Evolutionary conservation across 23 tunicate species (phyloP).

Genomic region (Styela plicata): DNA sequence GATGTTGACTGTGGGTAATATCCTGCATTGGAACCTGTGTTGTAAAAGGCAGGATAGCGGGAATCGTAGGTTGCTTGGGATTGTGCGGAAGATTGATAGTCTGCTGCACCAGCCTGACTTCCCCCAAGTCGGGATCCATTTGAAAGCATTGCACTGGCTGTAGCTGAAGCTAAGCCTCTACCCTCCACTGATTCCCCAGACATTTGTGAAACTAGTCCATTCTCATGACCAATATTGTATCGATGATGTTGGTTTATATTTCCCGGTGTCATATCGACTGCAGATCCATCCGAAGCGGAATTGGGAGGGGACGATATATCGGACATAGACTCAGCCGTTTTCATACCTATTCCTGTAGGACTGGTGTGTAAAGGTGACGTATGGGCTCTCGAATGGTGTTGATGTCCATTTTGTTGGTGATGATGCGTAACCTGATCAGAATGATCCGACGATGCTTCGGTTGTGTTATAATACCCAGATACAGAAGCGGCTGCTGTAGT

Average conservation of each 20-base stretch:
- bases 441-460: conserved; percentile 15
- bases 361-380: conserved; percentile 31
- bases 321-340: conserved; percentile 1
- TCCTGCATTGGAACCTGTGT: conserved; percentile 23
- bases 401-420: conserved; percentile 34
- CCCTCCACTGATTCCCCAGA: background rate
- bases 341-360: conserved; percentile 7
- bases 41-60: conserved; percentile 22
- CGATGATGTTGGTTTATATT: conserved; percentile 22
- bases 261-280: conserved; percentile 18
- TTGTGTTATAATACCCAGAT: conserved; percentile 12
- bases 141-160: conserved; percentile 25
- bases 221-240: conserved; percentile 25
- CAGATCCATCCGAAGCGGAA: conserved; percentile 22
- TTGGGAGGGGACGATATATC: conserved; percentile 5
- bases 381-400: conserved; percentile 33
- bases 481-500: conserved; percentile 10
- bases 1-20: conserved; percentile 24
- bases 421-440: conserved; percentile 16
- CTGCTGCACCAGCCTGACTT: background rate
- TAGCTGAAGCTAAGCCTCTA: background rate
- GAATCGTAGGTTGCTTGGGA: conserved; percentile 20
- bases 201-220: background rate
- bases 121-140: conserved; percentile 14
- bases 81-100: conserved; percentile 13